Conservation (phyloP, 2,113 vertebrate species). For the human (Homo sapiens) region GRCh38 chr2:149605501-149606000, state of each 20-base stretch:
- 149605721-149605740: background rate
- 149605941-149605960: background rate
- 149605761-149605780: background rate
- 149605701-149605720: background rate
- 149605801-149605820: background rate
- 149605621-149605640: background rate
- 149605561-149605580: background rate
- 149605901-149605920: background rate
- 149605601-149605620: background rate
- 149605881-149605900: background rate
- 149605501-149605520: background rate
- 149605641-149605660: background rate
- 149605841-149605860: background rate
- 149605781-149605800: background rate
- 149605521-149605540: background rate
- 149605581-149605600: background rate
- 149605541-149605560: background rate
- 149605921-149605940: background rate
- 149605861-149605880: background rate
- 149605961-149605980: background rate
- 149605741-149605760: background rate
- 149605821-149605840: background rate
- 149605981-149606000: background rate
- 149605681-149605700: background rate
- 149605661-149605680: background rate